These are phyloP conservation scores for Elephas maximus DNA, from an alignment of 2,113 vertebrate species.

Conservation along the genomic window DNA sequence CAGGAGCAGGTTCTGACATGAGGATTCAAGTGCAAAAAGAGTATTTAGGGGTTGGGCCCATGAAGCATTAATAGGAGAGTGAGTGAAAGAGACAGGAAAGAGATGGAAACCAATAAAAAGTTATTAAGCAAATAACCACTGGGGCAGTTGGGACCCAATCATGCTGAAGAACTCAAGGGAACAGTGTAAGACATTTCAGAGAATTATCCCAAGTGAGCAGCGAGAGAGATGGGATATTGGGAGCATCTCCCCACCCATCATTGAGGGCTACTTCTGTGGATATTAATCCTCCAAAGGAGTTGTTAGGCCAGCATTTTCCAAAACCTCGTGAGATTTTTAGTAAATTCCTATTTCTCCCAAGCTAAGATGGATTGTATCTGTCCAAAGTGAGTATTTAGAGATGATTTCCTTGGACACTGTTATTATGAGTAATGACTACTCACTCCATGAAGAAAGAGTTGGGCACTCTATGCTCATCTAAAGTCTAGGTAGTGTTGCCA, in stretches of 20 bases:
- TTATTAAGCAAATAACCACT: no score
- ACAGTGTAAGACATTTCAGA: no score
- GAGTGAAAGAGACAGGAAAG: no score
- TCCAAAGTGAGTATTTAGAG: not conserved
- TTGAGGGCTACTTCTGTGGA: not conserved
- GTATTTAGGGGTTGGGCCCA: no score
- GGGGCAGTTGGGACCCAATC: no score
- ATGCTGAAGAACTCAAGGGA: no score
- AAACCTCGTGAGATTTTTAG: not conserved
- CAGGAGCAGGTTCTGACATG: no score
- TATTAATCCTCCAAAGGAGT: not conserved
- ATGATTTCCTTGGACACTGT: not conserved
- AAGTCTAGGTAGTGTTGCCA: not conserved
- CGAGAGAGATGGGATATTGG: no score
- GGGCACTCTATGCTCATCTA: not conserved
- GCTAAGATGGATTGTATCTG: not conserved
- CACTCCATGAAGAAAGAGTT: not conserved
- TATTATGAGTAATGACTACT: not conserved
- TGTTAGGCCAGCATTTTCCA: not conserved
- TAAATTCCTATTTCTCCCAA: not conserved
- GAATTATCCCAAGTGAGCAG: no score
- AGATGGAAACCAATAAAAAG: not conserved
- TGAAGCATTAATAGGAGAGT: no score
- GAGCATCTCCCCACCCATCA: not conserved
- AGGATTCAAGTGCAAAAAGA: no score